A percentile compares a stretch with the other conserved stretches of the same genome.
Evolutionary conservation across 30 jellyfish, hydroid and myxozoan genomes (phyloP).

Genomic region (Cassiopea andromeda): DNA sequence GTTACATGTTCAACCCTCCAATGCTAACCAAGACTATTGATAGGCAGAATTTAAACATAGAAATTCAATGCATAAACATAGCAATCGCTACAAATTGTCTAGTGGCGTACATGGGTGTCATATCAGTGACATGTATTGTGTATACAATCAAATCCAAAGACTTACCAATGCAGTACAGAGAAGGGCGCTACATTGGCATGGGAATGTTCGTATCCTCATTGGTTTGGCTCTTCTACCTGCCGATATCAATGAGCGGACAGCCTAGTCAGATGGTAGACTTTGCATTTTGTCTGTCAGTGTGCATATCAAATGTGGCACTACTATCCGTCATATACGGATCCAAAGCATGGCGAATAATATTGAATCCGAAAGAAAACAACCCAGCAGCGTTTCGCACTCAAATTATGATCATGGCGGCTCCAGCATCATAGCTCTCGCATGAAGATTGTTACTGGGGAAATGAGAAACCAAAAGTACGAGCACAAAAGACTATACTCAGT

Average conservation of each 20-base stretch:
- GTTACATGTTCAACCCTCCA: slow-evolving; percentile 33
- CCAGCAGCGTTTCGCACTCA: slow-evolving; percentile 16
- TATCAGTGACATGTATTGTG: slow-evolving; percentile 52
- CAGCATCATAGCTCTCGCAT: background rate
- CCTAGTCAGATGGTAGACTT: slow-evolving; percentile 21
- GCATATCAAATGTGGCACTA: slow-evolving; percentile 47
- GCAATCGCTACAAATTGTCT: slow-evolving; percentile 17
- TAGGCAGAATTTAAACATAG: background rate
- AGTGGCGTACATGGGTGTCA: slow-evolving; percentile 48
- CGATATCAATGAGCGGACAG: slow-evolving; percentile 66
- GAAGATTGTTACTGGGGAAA: background rate
- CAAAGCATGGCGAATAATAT: slow-evolving; percentile 54
- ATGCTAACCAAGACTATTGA: background rate
- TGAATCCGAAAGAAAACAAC: slow-evolving; percentile 63
- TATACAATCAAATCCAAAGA: slow-evolving; percentile 68
- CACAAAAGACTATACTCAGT: too few relatives aligned
- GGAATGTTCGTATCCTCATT: slow-evolving; percentile 76
- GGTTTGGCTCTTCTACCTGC: slow-evolving; percentile 81
- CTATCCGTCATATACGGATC: slow-evolving; percentile 57
- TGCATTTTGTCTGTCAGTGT: slow-evolving; percentile 43
- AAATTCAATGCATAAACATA: slow-evolving; percentile 16
- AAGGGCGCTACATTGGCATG: slow-evolving; percentile 66
- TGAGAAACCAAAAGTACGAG: too few relatives aligned
- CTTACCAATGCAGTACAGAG: slow-evolving; percentile 67
- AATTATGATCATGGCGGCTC: background rate